phyloP scores from a whole-genome alignment of 2,888 invertebrate genomes.

The Psococerastis gibbosa region DNA sequence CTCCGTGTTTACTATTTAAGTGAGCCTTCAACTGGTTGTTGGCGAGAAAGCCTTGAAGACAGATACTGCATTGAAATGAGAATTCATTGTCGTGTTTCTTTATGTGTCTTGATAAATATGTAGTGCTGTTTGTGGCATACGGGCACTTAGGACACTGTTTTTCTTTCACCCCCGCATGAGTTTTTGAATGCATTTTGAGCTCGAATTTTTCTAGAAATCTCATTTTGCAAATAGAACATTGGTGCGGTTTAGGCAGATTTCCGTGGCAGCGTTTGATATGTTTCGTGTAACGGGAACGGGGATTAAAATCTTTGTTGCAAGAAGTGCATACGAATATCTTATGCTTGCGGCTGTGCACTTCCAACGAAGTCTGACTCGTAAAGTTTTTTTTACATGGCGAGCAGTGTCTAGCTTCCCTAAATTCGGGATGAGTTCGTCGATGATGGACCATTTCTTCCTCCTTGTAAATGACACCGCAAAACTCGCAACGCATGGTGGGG shows the following conservation, averaged over 20 bases:
- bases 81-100: conserved; percentile 7
- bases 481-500: conserved; percentile 8
- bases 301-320: conserved; percentile 9
- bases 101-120: conserved; percentile 3
- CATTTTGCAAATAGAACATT: conserved; percentile 1
- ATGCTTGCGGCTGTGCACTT: neutral
- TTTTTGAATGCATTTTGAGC: neutral
- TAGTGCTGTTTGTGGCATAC: conserved; percentile 6
- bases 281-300: conserved; percentile 1
- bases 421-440: conserved; percentile 4
- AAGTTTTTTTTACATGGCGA: neutral
- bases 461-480: conserved; percentile 1
- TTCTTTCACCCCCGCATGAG: conserved; percentile 5
- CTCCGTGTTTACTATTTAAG: conserved; percentile 1
- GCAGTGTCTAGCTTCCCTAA: neutral
- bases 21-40: conserved; percentile 5
- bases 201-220: conserved; percentile 3
- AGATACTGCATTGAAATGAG: conserved; percentile 1
- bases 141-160: conserved; percentile 3
- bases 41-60: conserved; percentile 3
- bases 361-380: conserved; percentile 2
- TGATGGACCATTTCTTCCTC: conserved; percentile 7
- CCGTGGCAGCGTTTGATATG: conserved; percentile 5
- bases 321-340: neutral
- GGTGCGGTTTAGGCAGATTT: conserved; percentile 1